Base-by-base conservation (phyloP, 2,113 vertebrate genomes). In the Gracilinanus agilis region DNA sequence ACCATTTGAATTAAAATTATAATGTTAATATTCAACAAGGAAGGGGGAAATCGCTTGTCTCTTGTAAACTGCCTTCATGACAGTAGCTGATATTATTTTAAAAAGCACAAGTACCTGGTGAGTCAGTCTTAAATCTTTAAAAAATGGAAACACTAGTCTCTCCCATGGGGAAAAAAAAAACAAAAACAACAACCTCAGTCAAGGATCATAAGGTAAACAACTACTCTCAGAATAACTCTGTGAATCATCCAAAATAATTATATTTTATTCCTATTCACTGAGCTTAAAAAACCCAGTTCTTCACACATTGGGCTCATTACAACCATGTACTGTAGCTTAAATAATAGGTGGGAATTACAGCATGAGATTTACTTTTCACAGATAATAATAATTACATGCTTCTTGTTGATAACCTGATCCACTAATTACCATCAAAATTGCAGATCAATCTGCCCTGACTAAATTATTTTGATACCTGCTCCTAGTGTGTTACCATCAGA, bases 351-450 rank as follows among this genome's bases (percentile, higher is more conserved):
- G 53, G 2, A 23, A 92, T 88, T 0, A 6, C 44, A 94, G 8
- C 53, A 49, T 93, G 56, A 40, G 0, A 2, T 9, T 88, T 61
- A 25, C 1, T 75, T 97, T 92, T 96, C 54, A 54, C 0, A 91
- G 67, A 58, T 56, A 91, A 11, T 44, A 95, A 93, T 19, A 95
- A 61, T 90, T 95, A 34, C 25, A 96, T 0, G 53, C 0, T 94
- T 49, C 0, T 94, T 25, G 1, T 96, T 55, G 92, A 13, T 89
- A 91, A 1, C 4, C 4, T 44, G 54, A 93, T 90, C 40, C 7
- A 54, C 34, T 90, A 96, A 94, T 95, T 92, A 96, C 3, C 21
- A 24, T 44, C 96, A 94, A 91, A 97, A 91, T 88, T 93, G 3
- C 10, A 94, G 53, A 61, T 96, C n/a, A 93, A 53, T 92, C 24